Evolutionary conservation across 2,888 invertebrate genomes (phyloP), one percentile per base, ranked within the genome.

Genomic region (Eupithecia insigniata): DNA sequence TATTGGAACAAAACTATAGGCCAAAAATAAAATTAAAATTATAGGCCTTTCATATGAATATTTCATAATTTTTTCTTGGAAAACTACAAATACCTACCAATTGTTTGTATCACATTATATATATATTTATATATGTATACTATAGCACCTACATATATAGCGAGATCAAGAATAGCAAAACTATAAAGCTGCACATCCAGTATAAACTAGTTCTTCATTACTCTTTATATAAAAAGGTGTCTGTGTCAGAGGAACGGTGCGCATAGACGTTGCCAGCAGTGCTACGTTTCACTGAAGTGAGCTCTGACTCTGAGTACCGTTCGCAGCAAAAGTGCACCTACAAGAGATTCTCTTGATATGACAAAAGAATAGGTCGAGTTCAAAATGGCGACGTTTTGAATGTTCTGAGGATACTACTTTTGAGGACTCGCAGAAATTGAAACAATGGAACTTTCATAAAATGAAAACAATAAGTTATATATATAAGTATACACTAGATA

Each of bases 191-290:
- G 8, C 32, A 75, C 66, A 67, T 75, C 72, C 60, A 75, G 75
- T n/a, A 34, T 0, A 30, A 62, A n/a, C 39, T 68, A 64, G 32
- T 61, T 72, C 73, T 67, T n/a, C 30, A 46, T 55, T 66, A 76
- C 80, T 81, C 80, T 86, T 87, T 82, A 83, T 84, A 89, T 87
- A 90, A 90, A 91, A 91, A 90, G 90, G 91, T 90, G 91, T 89
- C 89, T 88, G 85, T 88, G 88, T 87, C 89, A 88, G 89, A 89
- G 89, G 90, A 90, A 91, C 80, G 81, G 90, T 87, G 86, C 84
- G 90, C 91, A 90, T 88, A 91, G 90, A 89, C 89, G 90, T 90
- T 90, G 85, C 82, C 87, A 86, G 90, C 91, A 89, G 85, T 82
- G 85, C 84, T 83, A 82, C 88, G 87, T 88, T 86, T 86, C 86